These are phyloP conservation scores for Echinarachnius parma DNA, from an alignment of 53 echinoderm and acorn worm genomes.

Conservation along the genomic window DNA sequence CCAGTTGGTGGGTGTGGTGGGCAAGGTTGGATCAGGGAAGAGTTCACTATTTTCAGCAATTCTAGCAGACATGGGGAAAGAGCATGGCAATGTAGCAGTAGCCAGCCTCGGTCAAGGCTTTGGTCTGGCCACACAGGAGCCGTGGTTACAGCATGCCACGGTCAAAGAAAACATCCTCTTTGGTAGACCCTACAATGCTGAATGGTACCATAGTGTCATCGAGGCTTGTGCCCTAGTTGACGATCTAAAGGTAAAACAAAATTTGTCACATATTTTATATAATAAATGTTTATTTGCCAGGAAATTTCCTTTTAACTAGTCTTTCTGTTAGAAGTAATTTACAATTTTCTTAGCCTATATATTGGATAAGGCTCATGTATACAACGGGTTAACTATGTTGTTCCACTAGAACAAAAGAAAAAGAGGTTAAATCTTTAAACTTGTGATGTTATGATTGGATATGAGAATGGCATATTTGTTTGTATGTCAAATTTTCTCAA, in stretches of 20 bases:
- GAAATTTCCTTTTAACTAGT: too few relatives aligned
- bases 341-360: too few relatives aligned
- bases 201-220: constrained; percentile 67
- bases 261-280: too few relatives aligned
- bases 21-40: constrained; percentile 90
- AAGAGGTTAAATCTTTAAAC: too few relatives aligned
- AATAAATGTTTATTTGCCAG: too few relatives aligned
- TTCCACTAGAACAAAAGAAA: too few relatives aligned
- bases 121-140: constrained; percentile 83
- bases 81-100: constrained; percentile 67
- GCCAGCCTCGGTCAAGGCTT: constrained; percentile 67
- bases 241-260: constrained; percentile 91
- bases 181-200: constrained; percentile 64
- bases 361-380: too few relatives aligned
- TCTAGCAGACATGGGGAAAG: constrained; percentile 81
- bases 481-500: too few relatives aligned
- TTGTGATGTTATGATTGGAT: too few relatives aligned
- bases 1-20: constrained; percentile 89
- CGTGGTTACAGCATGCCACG: constrained; percentile 96
- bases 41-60: constrained; percentile 94
- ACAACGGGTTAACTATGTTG: too few relatives aligned
- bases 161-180: constrained; percentile 90
- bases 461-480: too few relatives aligned
- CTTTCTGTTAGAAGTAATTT: too few relatives aligned
- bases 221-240: constrained; percentile 89